Base-by-base conservation (phyloP, 2,888 invertebrate species). In the Embidobia sp. region DNA sequence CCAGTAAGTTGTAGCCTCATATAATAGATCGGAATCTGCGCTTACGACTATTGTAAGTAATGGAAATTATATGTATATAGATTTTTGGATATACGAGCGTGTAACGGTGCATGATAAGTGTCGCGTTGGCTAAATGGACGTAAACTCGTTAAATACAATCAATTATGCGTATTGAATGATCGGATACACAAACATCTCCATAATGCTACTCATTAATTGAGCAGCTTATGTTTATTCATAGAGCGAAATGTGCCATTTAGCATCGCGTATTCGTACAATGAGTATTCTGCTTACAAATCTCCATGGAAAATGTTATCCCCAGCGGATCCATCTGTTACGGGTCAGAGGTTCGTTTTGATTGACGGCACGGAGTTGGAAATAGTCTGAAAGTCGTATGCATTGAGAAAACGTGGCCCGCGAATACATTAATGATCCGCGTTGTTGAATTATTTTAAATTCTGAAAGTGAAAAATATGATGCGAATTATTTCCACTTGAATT, bases 141-240 rank as follows among this genome's bases (percentile, higher is more conserved):
- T 49, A 57, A 26, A 57, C 13, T 48, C 48, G 35, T 63, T 63
- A 42, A 63, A 29, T 53, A 48, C 29, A 76, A 76, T 76, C 59
- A 63, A 76, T 76, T 76, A 63, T 76, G 51, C 53, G 27, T 44
- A 57, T 35, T 44, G 70, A 42, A 51, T 53, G 70, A 64, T 76
- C 51, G 26, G 63, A 64, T 69, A 64, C 22, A 40, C 46, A 49
- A 64, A 51, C 46, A 59, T 57, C 42, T 49, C 57, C 22, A 49
- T 61, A 61, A 63, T 69, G 49, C 26, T 51, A 55, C 37, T 76
- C 64, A 76, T 76, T 76, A 59, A 63, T 42, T 18, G 44, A 46
- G 11, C 44, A 53, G 31, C 46, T 64, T 44, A 70, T 76, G 59
- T 70, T 64, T 70, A 76, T 76, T 76, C 76, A 70, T 69, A 35